These are phyloP conservation scores for Apis cerana DNA, from an alignment of 1,140 invertebrate genomes.

Conservation along the genomic window DNA sequence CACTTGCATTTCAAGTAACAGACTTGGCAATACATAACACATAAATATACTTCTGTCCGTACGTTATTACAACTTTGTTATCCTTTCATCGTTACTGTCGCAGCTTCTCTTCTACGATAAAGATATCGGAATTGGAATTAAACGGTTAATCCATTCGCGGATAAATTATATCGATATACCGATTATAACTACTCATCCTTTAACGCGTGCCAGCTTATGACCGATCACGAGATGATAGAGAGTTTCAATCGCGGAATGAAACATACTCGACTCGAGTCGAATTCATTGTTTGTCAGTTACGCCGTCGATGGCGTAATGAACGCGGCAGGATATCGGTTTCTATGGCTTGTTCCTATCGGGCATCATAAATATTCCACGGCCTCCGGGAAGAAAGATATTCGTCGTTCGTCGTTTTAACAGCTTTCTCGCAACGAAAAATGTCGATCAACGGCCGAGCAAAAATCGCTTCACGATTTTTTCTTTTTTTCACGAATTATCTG, in stretches of 20 bases:
- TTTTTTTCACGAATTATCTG: no score
- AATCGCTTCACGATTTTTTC: no score
- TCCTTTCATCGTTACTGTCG: no score
- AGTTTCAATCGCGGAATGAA: constrained; percentile 44
- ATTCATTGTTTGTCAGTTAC: constrained; percentile 57
- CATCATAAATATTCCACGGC: constrained; percentile 16
- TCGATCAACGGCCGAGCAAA: neutral
- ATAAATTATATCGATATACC: neutral
- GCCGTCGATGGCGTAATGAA: constrained; percentile 35
- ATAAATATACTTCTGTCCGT: no score
- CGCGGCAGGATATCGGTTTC: constrained; percentile 14
- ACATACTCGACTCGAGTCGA: constrained; percentile 36
- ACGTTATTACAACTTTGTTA: neutral
- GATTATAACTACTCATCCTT: neutral
- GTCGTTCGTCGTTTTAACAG: neutral
- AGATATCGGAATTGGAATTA: neutral
- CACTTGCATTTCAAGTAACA: no score
- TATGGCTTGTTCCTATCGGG: neutral
- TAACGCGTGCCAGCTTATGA: neutral
- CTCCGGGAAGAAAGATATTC: neutral
- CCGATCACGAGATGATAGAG: constrained; percentile 28
- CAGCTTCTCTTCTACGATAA: neutral
- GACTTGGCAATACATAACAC: no score
- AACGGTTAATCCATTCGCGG: neutral
- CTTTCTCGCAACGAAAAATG: neutral